Evolutionary conservation across 2,113 vertebrate species (phyloP).

Genomic region (Abramis brama): DNA sequence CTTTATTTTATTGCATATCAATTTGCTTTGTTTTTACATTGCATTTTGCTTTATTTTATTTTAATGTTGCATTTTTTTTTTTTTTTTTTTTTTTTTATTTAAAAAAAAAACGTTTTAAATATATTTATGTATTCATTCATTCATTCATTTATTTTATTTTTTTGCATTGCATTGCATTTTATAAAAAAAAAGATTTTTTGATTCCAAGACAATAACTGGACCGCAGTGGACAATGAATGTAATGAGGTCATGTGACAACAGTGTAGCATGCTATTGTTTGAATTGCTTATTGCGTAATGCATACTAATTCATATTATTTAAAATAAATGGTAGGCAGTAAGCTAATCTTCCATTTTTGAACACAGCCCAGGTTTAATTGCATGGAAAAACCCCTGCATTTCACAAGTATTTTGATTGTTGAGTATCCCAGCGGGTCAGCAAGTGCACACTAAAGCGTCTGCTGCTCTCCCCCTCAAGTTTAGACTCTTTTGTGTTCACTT

Average conservation of each 20-base stretch:
- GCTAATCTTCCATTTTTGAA: background rate
- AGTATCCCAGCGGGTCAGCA: background rate
- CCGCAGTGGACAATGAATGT: background rate
- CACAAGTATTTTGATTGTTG: background rate
- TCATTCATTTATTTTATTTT: background rate
- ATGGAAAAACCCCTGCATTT: background rate
- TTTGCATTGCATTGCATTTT: background rate
- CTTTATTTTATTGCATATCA: background rate
- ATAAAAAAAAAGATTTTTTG: background rate
- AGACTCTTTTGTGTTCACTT: conserved; percentile 20
- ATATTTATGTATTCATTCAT: too few species aligned
- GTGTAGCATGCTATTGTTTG: background rate
- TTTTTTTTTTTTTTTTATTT: too few species aligned
- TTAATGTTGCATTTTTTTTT: too few species aligned
- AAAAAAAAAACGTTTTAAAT: too few species aligned
- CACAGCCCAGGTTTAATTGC: conserved; percentile 1
- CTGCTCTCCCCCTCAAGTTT: conserved; percentile 16
- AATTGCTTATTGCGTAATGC: background rate
- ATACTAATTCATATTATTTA: background rate
- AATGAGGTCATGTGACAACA: background rate
- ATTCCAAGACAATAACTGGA: background rate
- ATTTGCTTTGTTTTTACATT: background rate
- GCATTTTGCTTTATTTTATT: background rate
- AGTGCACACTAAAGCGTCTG: background rate
- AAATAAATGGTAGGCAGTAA: background rate